Base-by-base conservation (phyloP, 1,140 invertebrate genomes). In the Brachionus rotundiformis region DNA sequence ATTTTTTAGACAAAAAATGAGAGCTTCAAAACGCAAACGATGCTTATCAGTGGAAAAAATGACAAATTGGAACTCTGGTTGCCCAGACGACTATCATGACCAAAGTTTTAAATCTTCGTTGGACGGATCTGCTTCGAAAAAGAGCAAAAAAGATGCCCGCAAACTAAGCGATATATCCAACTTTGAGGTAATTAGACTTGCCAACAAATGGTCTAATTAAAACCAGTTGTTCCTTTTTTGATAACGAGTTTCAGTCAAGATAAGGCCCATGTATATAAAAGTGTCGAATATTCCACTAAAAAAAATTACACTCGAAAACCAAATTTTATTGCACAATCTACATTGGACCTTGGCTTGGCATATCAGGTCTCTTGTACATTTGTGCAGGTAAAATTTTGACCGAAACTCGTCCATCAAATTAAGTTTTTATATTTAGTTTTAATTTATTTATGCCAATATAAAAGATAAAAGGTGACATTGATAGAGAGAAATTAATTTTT, bases 311-410 rank as follows among this genome's bases (percentile, higher is more conserved):
- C 10, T 71, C 13, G 3, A 73, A 41, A 73, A 41, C 16, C 19
- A 44, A 73, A 44, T 73, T 73, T 73, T 73, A 73, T 73, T 73
- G 68, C 68, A 73, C 68, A 73, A 73, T 73, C 68, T 73, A 73
- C 68, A 73, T 73, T 25, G 68, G 68, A 73, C 68, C 68, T 73
- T 73, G 44, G 68, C 16, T 44, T 73, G 11, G 4, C 2, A 25
- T 7, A 13, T 27, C 25, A 73, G 68, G 68, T 73, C 68, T 73
- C 25, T 41, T 73, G 68, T 73, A 73, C 3, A 44, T 73, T 73
- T 73, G 68, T 73, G 68, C 68, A 73, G 4, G 36, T 25, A 73
- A 71, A 73, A 73, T 44, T 73, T 44, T 73, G 25, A 41, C 19
- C 44, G 33, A 44, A 27, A 13, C 19, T 73, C 68, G 13, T 25